Base-by-base conservation (phyloP, 2,888 invertebrate genomes). In the Caenorhabditis macrosperma region DNA sequence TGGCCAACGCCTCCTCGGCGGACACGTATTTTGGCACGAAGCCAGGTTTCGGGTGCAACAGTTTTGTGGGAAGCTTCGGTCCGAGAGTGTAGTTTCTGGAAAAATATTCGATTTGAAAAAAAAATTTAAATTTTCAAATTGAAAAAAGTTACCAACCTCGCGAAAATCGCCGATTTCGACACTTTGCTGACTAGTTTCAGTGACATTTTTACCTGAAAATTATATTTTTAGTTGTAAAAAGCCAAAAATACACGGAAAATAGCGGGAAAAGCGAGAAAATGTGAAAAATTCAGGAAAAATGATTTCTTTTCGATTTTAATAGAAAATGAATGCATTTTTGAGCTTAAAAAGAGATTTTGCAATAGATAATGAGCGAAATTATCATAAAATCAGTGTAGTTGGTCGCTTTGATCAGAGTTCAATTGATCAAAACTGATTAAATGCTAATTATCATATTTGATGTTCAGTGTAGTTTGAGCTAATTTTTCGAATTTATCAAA, bases 11-110 rank as follows among this genome's bases (percentile, higher is more conserved):
- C 46, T 88, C 88, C 24, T 85, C 84, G 6, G 86, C 82, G 12
- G 81, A 75, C 24, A 86, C 92, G 92, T 93, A 94, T 72, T 83
- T 83, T 9, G 85, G 80, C 50, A 48, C 41, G 57, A 60, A 71
- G 10, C 79, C 79, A 7, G 50, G 69, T 54, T 75, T 80, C 20
- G 79, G 59, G 38, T 66, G 59, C 17, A 80, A 44, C 1, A 80
- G 30, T 50, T 75, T 75, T 10, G 75, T 80, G 15, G 79, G 75
- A 6, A 80, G 59, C 12, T 54, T 48, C 17, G 79, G 79, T 2
- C 79, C 79, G 50, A 69, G 54, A 10, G 79, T 66, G 60, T 38
- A 75, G 38, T 61, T 57, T 60, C 79, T 80, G 61, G 3, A 76
- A 55, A 6, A 57, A 48, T 48, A 33, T 38, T 33, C 9, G 30